Percentiles rank a stretch among this genome's conserved stretches.
Evolutionary conservation across 2,797 vertebrate genomes (phyloP).

Genomic region (Scarus forsteni): DNA sequence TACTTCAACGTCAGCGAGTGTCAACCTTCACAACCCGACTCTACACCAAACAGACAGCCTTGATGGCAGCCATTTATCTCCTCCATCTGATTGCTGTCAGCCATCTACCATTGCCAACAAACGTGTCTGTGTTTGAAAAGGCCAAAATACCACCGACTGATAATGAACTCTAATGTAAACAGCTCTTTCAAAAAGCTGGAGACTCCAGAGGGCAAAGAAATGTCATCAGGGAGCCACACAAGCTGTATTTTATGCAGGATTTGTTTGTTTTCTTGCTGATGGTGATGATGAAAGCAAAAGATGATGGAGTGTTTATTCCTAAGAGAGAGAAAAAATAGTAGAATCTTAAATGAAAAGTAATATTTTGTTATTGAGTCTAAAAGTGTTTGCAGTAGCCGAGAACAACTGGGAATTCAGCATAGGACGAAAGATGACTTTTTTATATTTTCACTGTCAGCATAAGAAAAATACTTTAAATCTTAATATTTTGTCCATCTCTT

Average conservation of each 20-base stretch:
- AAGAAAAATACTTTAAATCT: too few species aligned
- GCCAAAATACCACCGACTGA: constrained; percentile 29
- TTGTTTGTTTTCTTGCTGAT: not conserved
- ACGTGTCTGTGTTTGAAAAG: constrained; percentile 27
- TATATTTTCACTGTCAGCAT: not conserved
- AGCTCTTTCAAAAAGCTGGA: constrained; percentile 26
- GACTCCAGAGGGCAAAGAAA: constrained; percentile 7
- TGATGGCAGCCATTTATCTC: constrained; percentile 73
- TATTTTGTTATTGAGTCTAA: not conserved
- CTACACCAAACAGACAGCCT: constrained; percentile 70
- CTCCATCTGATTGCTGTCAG: constrained; percentile 64
- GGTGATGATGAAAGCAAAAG: not conserved
- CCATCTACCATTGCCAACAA: constrained; percentile 43
- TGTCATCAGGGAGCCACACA: not conserved
- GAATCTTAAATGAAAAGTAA: not conserved
- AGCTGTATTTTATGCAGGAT: too few species aligned
- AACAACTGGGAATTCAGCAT: not conserved
- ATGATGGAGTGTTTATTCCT: not conserved
- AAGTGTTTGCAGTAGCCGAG: not conserved
- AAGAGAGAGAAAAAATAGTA: not conserved
- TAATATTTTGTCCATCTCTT: too few species aligned
- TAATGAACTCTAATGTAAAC: constrained; percentile 42
- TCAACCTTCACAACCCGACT: constrained; percentile 73
- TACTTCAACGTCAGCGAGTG: constrained; percentile 71
- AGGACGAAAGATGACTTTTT: not conserved